Percentiles rank a stretch among this genome's conserved stretches.
These are phyloP conservation scores for Oryzias javanicus DNA, from an alignment of 2,113 vertebrate species.

Conservation along the genomic window DNA sequence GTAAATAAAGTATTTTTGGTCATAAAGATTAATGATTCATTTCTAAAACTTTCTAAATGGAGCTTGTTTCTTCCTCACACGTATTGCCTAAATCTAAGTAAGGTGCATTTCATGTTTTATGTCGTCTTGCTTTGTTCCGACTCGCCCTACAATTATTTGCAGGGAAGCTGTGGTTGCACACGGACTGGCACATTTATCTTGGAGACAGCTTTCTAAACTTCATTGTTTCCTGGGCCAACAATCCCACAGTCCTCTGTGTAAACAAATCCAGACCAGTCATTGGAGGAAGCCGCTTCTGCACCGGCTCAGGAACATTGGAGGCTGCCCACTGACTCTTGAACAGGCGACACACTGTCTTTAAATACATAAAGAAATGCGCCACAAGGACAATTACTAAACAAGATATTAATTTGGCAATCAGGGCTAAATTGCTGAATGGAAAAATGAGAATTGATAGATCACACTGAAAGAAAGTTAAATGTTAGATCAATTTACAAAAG, in stretches of 20 bases:
- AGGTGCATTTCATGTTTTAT: background rate
- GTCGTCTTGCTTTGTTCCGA: conserved; percentile 16
- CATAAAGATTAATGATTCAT: no score
- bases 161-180: conserved; percentile 18
- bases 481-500: no score
- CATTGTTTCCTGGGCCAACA: conserved; percentile 17
- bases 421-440: no score
- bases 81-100: background rate
- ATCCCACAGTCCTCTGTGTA: conserved; percentile 18
- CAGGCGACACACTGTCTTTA: conserved; percentile 33
- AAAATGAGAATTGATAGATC: no score
- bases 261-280: conserved; percentile 41
- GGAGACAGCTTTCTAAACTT: conserved; percentile 39
- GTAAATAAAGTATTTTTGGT: no score
- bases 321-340: conserved; percentile 45
- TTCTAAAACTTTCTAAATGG: no score
- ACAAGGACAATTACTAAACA: no score
- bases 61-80: no score
- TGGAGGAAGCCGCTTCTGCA: conserved; percentile 39
- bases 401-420: no score
- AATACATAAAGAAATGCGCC: no score
- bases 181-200: conserved; percentile 29
- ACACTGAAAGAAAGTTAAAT: no score
- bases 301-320: conserved; percentile 28
- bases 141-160: conserved; percentile 13